Evolutionary conservation across 2,888 invertebrate genomes (phyloP).

Genomic region (Acleris literana): DNA sequence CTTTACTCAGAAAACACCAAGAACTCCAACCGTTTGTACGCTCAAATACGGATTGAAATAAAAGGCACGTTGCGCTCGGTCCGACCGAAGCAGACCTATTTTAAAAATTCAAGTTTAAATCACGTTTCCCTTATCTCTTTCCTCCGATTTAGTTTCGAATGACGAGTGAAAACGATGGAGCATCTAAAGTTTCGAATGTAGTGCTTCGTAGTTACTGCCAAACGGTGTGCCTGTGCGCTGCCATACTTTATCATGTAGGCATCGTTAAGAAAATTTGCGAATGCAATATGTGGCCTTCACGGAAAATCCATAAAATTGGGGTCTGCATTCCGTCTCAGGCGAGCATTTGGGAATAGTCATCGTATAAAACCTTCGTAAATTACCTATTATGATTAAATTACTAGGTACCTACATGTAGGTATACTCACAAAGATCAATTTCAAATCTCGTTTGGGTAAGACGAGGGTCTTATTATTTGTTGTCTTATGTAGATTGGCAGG

Average conservation of each 20-base stretch:
- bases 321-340: background rate
- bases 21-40: background rate
- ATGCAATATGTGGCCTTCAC: constrained; percentile 17
- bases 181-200: too few species aligned
- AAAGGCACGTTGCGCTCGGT: constrained; percentile 20
- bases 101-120: too few species aligned
- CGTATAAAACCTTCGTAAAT: background rate
- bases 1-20: too few species aligned
- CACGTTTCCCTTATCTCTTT: too few species aligned
- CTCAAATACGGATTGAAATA: constrained; percentile 7
- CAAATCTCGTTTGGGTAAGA: constrained; percentile 53
- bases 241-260: constrained; percentile 17
- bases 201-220: too few species aligned
- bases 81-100: background rate
- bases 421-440: constrained; percentile 44
- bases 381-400: too few species aligned
- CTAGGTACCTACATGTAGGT: too few species aligned
- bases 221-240: background rate
- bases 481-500: constrained; percentile 66
- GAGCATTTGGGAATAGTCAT: background rate
- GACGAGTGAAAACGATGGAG: too few species aligned
- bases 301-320: constrained; percentile 23
- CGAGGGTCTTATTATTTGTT: constrained; percentile 60
- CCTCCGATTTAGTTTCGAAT: too few species aligned
- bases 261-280: constrained; percentile 24